These are phyloP conservation scores for Ephydatia muelleri DNA, from an alignment of 37 sponge, comb jelly and placozoan species.

Conservation along the genomic window DNA sequence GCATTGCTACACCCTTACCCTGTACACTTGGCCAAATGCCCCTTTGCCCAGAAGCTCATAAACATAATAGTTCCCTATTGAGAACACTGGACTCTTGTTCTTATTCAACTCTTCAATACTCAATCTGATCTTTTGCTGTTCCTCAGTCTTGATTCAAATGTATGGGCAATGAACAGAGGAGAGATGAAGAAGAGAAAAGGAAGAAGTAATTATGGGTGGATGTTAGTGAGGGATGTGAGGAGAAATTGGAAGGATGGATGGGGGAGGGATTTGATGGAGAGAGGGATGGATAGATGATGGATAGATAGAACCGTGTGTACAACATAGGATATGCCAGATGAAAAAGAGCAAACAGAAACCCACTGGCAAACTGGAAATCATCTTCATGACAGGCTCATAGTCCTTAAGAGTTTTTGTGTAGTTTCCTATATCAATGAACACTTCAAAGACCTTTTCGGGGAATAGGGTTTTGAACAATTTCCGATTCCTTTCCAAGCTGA, in stretches of 20 bases:
- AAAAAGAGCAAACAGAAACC: too few relatives aligned
- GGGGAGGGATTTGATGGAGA: too few relatives aligned
- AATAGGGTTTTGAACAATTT: constrained; percentile 80
- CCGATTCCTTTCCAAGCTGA: constrained; percentile 84
- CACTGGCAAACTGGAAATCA: constrained; percentile 65
- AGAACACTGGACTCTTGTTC: constrained; percentile 54
- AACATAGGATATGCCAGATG: too few relatives aligned
- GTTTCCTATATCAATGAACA: constrained; percentile 86
- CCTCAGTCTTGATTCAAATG: too few relatives aligned
- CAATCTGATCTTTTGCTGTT: constrained; percentile 15
- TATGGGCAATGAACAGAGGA: too few relatives aligned
- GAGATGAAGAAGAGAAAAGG: not conserved
- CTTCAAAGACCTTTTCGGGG: constrained; percentile 79
- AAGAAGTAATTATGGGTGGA: too few relatives aligned
- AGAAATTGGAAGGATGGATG: too few relatives aligned
- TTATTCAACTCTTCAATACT: constrained; percentile 57
- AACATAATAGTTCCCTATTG: constrained; percentile 69
- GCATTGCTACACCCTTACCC: constrained; percentile 32
- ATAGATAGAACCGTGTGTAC: too few relatives aligned
- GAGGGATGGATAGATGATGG: too few relatives aligned
- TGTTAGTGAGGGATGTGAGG: not conserved
- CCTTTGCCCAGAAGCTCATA: constrained; percentile 85
- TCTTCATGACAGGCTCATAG: constrained; percentile 52
- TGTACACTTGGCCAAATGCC: constrained; percentile 93
- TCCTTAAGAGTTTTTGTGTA: constrained; percentile 66